Percentiles rank a stretch among this genome's conserved stretches.
Conservation (phyloP, 2,113 vertebrate genomes). For the Terrapene triunguis region DNA sequence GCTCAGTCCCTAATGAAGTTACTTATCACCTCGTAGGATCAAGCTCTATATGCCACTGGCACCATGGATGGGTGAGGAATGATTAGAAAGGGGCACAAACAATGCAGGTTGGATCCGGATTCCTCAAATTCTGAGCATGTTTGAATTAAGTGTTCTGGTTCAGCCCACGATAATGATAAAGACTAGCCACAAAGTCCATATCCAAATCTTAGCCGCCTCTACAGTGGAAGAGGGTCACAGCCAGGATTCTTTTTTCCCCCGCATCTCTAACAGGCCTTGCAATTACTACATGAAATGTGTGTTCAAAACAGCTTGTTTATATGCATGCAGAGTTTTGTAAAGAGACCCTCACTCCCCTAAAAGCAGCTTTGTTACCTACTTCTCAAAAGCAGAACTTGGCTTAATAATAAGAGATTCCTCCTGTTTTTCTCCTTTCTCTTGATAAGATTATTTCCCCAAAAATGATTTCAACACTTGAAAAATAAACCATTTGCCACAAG, state of each 20-base stretch:
- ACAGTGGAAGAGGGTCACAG: not conserved
- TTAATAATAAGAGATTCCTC: slow-evolving; percentile 39
- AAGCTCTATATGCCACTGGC: not conserved
- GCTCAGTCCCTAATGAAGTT: not conserved
- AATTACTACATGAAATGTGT: rapidly evolving
- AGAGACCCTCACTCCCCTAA: not conserved
- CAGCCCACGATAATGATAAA: not conserved
- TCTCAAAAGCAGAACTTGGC: slow-evolving; percentile 59
- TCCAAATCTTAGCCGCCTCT: not conserved
- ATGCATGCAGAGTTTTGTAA: rapidly evolving
- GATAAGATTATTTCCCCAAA: slow-evolving; percentile 57
- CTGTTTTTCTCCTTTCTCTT: not conserved
- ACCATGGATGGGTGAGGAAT: not conserved
- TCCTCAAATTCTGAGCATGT: not conserved
- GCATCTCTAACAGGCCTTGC: not conserved
- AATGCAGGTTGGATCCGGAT: rapidly evolving
- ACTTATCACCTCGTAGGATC: not conserved
- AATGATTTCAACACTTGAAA: not conserved
- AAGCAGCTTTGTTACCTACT: slow-evolving; percentile 7
- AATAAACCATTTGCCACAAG: slow-evolving; percentile 19
- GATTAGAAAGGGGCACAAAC: not conserved
- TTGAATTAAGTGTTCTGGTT: rapidly evolving
- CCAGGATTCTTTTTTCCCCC: not conserved
- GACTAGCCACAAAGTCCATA: not conserved
- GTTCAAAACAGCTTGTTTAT: not conserved